Conservation (phyloP, 2,888 invertebrate species). For the Aporophyla lueneburgensis region DNA sequence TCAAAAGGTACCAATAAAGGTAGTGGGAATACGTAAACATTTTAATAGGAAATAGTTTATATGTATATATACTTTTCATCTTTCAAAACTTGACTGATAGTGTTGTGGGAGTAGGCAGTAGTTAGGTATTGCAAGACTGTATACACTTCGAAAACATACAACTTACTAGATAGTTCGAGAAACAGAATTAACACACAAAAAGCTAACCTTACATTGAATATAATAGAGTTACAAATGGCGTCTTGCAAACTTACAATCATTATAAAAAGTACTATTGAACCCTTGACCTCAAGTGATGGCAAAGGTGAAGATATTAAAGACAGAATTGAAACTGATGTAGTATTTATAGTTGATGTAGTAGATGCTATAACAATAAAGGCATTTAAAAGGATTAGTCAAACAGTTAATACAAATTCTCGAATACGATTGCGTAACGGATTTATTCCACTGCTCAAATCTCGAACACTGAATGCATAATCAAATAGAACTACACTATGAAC, state of each 20-base stretch:
- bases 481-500: constrained; percentile 53
- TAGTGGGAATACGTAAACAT: constrained; percentile 45
- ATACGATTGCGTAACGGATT: constrained; percentile 37
- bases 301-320: constrained; percentile 32
- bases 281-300: constrained; percentile 42
- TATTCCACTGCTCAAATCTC: constrained; percentile 32
- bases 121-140: neutral
- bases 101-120: neutral
- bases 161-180: neutral
- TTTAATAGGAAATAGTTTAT: constrained; percentile 5
- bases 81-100: neutral
- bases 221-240: constrained; percentile 26
- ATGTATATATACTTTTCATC: constrained; percentile 1
- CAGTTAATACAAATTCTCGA: constrained; percentile 36
- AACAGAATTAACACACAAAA: constrained; percentile 5
- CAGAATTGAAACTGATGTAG: constrained; percentile 27
- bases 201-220: constrained; percentile 9
- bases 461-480: constrained; percentile 49
- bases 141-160: neutral
- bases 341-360: constrained; percentile 10
- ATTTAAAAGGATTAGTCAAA: constrained; percentile 12
- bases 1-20: constrained; percentile 49
- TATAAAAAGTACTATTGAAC: constrained; percentile 40
- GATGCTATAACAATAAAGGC: constrained; percentile 12
- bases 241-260: constrained; percentile 27